Conservation (phyloP, 2,888 invertebrate genomes). For the Hemicrepidius hirtus region DNA sequence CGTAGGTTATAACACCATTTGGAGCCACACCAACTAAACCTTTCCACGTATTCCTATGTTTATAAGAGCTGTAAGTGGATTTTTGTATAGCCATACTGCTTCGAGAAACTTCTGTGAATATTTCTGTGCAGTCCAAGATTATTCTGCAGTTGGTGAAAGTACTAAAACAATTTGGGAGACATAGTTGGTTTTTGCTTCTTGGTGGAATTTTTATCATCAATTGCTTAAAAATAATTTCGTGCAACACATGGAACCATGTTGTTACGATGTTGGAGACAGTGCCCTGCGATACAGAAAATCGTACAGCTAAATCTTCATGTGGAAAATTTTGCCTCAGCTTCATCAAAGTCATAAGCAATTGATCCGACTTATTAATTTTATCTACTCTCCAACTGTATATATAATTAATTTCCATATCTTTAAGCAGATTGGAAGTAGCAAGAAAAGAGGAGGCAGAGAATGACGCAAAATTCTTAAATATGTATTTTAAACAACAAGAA, state of each 20-base stretch:
- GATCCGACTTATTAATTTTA: conserved; percentile 47
- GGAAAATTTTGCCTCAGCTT: conserved; percentile 50
- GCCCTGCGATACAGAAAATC: conserved; percentile 49
- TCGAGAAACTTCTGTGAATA: conserved; percentile 53
- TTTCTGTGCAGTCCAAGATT: too few relatives aligned
- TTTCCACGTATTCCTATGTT: conserved; percentile 60
- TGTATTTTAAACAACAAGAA: too few relatives aligned
- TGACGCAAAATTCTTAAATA: too few relatives aligned
- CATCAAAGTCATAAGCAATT: conserved; percentile 53
- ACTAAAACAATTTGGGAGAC: conserved; percentile 51
- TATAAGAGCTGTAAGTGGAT: conserved; percentile 56
- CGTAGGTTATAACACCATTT: conserved; percentile 60
- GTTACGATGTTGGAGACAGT: conserved; percentile 26
- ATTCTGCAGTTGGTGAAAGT: conserved; percentile 57
- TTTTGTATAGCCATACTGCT: conserved; percentile 52
- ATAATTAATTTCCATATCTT: conserved; percentile 42
- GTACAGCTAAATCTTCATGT: conserved; percentile 53
- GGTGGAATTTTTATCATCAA: conserved; percentile 55
- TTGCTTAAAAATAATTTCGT: conserved; percentile 53
- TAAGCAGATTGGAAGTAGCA: neutral
- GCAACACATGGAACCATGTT: conserved; percentile 54
- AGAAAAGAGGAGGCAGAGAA: too few relatives aligned
- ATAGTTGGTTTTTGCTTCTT: conserved; percentile 53
- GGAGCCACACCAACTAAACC: conserved; percentile 60
- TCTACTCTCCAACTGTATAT: conserved; percentile 45